phyloP scores from a whole-genome alignment of 1,140 invertebrate genomes.

The Formica selysi region DNA sequence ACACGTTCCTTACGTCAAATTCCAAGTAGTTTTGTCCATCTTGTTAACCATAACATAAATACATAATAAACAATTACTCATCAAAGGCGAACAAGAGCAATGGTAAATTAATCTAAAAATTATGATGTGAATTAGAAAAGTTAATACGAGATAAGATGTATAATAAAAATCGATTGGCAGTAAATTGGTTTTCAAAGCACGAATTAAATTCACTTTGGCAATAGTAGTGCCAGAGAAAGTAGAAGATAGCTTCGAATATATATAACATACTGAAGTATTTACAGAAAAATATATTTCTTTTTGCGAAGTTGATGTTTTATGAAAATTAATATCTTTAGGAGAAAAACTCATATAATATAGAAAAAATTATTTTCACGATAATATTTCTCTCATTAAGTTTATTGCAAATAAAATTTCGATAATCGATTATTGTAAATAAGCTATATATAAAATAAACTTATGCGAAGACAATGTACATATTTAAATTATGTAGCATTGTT shows the following conservation, averaged over 20 bases:
- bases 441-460: conserved; percentile 72
- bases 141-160: background rate
- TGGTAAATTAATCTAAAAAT: background rate
- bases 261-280: background rate
- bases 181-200: background rate
- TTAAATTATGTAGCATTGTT: conserved; percentile 27
- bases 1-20: background rate
- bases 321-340: background rate
- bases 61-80: background rate
- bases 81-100: background rate
- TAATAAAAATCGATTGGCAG: background rate
- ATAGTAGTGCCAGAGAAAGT: background rate
- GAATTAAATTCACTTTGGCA: background rate
- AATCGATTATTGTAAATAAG: conserved; percentile 72
- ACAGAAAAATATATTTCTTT: background rate
- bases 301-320: background rate
- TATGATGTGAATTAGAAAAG: background rate
- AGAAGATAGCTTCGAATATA: background rate
- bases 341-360: background rate
- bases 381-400: background rate
- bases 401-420: conserved; percentile 6
- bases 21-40: background rate
- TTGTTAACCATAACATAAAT: background rate
- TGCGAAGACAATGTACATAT: conserved; percentile 57
- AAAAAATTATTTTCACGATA: no score